Conservation (phyloP, 2,113 vertebrate genomes). For the Lasiurus borealis region DNA sequence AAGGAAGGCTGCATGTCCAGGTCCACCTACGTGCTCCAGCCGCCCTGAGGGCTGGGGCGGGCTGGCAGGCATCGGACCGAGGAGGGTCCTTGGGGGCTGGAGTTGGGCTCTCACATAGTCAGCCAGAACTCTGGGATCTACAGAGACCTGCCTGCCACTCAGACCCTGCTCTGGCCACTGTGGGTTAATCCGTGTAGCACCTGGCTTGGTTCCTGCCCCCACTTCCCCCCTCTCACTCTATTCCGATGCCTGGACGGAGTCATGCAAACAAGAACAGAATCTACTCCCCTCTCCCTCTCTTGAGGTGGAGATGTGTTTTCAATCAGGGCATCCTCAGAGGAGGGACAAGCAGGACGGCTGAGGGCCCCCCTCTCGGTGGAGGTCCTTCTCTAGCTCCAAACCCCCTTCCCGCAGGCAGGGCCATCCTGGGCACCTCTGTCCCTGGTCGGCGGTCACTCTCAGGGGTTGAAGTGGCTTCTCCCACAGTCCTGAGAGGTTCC, state of each 20-base stretch:
- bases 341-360: not conserved
- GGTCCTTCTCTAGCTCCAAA: not conserved
- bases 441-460: not conserved
- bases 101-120: accelerated
- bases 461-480: no score
- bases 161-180: not conserved
- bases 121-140: not conserved
- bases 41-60: no score
- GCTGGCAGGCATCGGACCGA: accelerated
- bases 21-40: accelerated
- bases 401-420: not conserved
- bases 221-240: not conserved
- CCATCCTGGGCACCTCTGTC: not conserved
- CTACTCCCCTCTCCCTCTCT: not conserved
- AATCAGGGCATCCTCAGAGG: accelerated
- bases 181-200: no score
- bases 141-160: not conserved
- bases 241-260: not conserved
- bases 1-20: not conserved
- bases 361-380: not conserved
- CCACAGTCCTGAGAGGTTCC: not conserved
- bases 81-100: not conserved
- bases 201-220: not conserved
- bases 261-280: not conserved
- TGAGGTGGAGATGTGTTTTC: no score